Conservation (phyloP, 2,797 vertebrate genomes). For the Pampus argenteus region DNA sequence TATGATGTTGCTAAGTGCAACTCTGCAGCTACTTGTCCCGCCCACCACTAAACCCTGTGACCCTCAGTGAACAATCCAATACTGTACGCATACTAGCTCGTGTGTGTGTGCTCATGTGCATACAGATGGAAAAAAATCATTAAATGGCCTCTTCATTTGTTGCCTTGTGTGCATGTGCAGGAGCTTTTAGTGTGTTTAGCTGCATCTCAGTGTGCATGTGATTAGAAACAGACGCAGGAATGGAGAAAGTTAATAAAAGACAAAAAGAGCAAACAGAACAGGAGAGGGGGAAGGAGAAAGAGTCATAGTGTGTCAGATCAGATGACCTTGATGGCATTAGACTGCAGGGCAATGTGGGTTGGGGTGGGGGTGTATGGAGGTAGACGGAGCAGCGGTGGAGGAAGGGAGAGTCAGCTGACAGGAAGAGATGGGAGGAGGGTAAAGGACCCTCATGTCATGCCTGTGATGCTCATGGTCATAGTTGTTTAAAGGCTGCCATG, state of each 20-base stretch:
- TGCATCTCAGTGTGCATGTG: conserved; percentile 9
- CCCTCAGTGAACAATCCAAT: conserved; percentile 71
- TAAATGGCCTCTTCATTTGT: conserved; percentile 47
- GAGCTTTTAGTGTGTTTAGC: background rate
- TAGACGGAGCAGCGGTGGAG: conserved; percentile 26
- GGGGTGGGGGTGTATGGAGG: conserved; percentile 35
- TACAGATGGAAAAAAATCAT: conserved; percentile 28
- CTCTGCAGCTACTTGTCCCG: conserved; percentile 57
- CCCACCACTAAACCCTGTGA: conserved; percentile 76
- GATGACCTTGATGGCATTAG: conserved; percentile 82
- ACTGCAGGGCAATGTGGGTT: conserved; percentile 56
- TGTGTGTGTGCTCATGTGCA: conserved; percentile 34
- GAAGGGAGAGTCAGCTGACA: conserved; percentile 67
- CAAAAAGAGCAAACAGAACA: conserved; percentile 13
- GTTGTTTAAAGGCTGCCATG: conserved; percentile 11
- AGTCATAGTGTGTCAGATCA: conserved; percentile 62
- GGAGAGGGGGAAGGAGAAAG: conserved; percentile 13
- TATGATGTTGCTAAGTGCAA: conserved; percentile 25
- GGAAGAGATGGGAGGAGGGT: conserved; percentile 58
- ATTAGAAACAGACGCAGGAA: conserved; percentile 26
- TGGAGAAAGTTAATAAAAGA: conserved; percentile 27
- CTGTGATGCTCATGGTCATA: conserved; percentile 45
- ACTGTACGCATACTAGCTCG: conserved; percentile 60
- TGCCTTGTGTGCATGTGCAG: conserved; percentile 31
- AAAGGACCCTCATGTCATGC: conserved; percentile 45